phyloP scores from a whole-genome alignment of 2,888 invertebrate genomes.

The Latrodectus hesperus region DNA sequence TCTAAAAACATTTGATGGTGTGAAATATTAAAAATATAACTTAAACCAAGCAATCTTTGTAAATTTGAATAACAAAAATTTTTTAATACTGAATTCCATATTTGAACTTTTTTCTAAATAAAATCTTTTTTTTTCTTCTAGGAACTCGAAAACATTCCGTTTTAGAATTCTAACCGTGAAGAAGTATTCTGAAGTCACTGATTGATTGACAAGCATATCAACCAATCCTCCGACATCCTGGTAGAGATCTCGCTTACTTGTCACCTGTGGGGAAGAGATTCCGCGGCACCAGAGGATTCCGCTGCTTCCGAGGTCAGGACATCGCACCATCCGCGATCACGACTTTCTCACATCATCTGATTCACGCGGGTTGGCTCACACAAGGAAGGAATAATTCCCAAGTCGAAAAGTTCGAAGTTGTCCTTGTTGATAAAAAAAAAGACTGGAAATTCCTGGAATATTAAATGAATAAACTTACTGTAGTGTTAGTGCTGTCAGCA shows the following conservation, averaged over 20 bases:
- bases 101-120: too few relatives aligned
- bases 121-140: background rate
- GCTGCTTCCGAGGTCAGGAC: background rate
- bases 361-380: background rate
- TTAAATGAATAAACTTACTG: too few relatives aligned
- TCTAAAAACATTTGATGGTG: too few relatives aligned
- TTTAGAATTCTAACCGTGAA: background rate
- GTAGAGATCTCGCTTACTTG: background rate
- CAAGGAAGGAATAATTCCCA: background rate
- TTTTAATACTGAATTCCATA: too few relatives aligned
- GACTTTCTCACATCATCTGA: background rate
- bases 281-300: background rate
- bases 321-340: background rate
- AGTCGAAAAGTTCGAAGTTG: too few relatives aligned
- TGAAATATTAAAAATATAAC: too few relatives aligned
- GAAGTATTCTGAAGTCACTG: background rate
- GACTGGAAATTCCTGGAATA: too few relatives aligned
- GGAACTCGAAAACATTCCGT: background rate
- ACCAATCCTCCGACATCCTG: background rate
- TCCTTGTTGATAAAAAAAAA: too few relatives aligned
- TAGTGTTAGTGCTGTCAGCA: too few relatives aligned
- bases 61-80: too few relatives aligned
- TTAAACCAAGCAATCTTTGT: too few relatives aligned
- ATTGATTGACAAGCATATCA: slow-evolving; percentile 5
- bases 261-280: background rate